These are phyloP conservation scores for Phanerotoma sp. DNA, from an alignment of 2,888 invertebrate genomes.

Conservation along the genomic window DNA sequence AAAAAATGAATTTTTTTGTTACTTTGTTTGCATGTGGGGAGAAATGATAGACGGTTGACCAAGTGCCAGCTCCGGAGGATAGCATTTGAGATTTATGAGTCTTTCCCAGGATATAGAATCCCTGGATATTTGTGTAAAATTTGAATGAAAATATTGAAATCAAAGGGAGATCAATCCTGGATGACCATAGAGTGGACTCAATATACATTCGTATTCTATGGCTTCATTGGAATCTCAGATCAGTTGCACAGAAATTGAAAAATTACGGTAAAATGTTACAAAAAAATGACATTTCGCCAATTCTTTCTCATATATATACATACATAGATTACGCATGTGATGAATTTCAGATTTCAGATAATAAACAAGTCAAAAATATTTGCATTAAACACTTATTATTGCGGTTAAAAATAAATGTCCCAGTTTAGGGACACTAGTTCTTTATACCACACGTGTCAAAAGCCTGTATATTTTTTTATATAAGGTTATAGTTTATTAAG, in stretches of 20 bases:
- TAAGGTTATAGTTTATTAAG: no score
- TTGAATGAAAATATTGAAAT: neutral
- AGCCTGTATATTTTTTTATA: no score
- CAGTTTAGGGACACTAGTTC: no score
- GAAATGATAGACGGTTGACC: neutral
- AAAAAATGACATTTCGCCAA: no score
- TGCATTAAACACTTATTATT: no score
- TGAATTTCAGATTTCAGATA: no score
- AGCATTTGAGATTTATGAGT: neutral
- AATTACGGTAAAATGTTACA: conserved; percentile 55
- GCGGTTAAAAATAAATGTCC: neutral
- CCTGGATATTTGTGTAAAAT: neutral
- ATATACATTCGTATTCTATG: conserved; percentile 6
- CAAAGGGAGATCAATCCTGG: conserved; percentile 25
- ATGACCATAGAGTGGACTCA: conserved; percentile 35
- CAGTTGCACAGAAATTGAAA: conserved; percentile 51
- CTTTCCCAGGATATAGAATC: neutral
- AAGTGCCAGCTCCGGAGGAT: neutral
- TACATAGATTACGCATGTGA: no score
- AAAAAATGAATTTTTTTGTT: no score
- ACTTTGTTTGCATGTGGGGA: no score
- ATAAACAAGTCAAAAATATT: no score
- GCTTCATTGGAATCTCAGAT: conserved; percentile 14
- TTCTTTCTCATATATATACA: no score
- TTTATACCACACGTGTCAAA: no score